A percentile compares a stretch with the other conserved stretches of the same genome.
Evolutionary conservation across 2,888 invertebrate species (phyloP).

Genomic region (Eueremaeus valkanovi): DNA sequence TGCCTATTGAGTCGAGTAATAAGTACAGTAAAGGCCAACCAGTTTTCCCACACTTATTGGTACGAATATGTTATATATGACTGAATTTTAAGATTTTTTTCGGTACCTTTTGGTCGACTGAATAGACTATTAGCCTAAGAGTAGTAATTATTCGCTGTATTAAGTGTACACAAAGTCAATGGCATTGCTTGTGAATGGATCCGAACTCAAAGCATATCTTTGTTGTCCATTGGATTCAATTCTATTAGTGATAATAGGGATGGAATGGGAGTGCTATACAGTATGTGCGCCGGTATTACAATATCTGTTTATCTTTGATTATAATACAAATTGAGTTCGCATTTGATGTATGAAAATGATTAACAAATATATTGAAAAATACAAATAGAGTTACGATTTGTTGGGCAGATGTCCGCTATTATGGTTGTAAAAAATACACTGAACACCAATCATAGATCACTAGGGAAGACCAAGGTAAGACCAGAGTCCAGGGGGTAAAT

Average conservation of each 20-base stretch:
- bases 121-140: slow-evolving; percentile 34
- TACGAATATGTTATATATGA: background rate
- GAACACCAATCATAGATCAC: background rate
- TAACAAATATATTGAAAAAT: slow-evolving; percentile 31
- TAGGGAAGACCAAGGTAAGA: no score
- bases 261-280: slow-evolving; percentile 2
- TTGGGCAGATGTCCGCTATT: slow-evolving; percentile 23
- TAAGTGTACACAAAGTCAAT: slow-evolving; percentile 18
- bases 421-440: background rate
- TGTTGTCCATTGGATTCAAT: background rate
- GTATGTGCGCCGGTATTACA: background rate
- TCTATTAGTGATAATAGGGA: no score
- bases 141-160: slow-evolving; percentile 33
- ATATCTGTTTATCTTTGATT: slow-evolving; percentile 30
- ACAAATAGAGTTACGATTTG: slow-evolving; percentile 13
- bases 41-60: slow-evolving; percentile 22
- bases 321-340: slow-evolving; percentile 27
- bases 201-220: background rate
- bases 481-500: no score
- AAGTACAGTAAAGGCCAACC: no score
- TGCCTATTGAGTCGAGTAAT: no score
- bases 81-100: slow-evolving; percentile 23
- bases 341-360: slow-evolving; percentile 25
- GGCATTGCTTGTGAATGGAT: background rate
- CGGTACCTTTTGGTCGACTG: slow-evolving; percentile 16